phyloP scores from a whole-genome alignment of 2,797 vertebrate genomes.

The Bucorvus abyssinicus region DNA sequence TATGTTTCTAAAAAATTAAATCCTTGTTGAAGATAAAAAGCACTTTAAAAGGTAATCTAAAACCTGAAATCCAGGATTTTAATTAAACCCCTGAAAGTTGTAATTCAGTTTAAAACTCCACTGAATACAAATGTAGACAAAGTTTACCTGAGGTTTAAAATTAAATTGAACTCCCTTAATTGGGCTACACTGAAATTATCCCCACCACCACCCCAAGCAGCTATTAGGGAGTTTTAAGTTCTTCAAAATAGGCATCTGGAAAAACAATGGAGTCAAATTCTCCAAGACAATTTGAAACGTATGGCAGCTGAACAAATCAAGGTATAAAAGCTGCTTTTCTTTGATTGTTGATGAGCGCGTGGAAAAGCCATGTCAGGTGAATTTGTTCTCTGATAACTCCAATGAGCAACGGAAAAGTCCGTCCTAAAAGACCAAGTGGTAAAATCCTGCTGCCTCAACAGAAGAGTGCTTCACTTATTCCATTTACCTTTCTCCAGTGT shows the following conservation, averaged over 20 bases:
- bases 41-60: not conserved
- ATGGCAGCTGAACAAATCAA: not conserved
- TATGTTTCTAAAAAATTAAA: not conserved
- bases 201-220: not conserved
- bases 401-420: not conserved
- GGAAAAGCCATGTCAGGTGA: not conserved
- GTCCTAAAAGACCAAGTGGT: not conserved
- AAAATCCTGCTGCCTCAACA: not conserved
- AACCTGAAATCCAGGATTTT: not conserved
- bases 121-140: not conserved
- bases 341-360: not conserved
- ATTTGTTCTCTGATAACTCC: not conserved
- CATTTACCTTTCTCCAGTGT: not conserved
- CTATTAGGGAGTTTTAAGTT: not conserved
- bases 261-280: not conserved
- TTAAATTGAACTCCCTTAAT: not conserved
- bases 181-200: not conserved
- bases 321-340: not conserved
- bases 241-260: not conserved
- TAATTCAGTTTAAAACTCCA: not conserved
- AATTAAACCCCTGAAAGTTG: not conserved
- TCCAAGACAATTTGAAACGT: not conserved
- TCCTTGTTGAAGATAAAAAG: not conserved
- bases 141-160: not conserved
- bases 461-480: not conserved